phyloP scores from a whole-genome alignment of 2,888 invertebrate genomes.

The Drosophila yooni region DNA sequence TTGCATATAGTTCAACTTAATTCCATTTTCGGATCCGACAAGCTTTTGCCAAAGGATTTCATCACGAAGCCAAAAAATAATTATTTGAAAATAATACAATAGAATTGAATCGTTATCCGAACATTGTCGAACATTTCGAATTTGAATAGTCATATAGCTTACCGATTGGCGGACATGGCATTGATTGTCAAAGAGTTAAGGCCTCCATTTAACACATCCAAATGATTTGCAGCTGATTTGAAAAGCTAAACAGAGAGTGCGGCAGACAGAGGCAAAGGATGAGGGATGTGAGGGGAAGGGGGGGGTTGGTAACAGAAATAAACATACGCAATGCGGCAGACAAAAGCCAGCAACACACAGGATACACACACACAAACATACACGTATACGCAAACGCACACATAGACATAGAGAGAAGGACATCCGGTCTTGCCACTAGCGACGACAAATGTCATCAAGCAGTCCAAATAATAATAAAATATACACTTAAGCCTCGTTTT shows the following conservation, averaged over 20 bases:
- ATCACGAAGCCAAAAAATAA: not conserved
- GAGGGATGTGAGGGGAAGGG: slow-evolving; percentile 2
- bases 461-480: slow-evolving; percentile 80
- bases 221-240: slow-evolving; percentile 63
- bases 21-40: not conserved
- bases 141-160: slow-evolving; percentile 14
- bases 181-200: slow-evolving; percentile 30
- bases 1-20: not conserved
- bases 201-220: slow-evolving; percentile 55
- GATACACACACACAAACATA: slow-evolving; percentile 17
- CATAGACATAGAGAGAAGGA: slow-evolving; percentile 44
- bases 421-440: slow-evolving; percentile 77
- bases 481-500: slow-evolving; percentile 79
- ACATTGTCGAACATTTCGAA: not conserved
- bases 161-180: slow-evolving; percentile 21
- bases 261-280: slow-evolving; percentile 10
- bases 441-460: slow-evolving; percentile 80
- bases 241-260: slow-evolving; percentile 43
- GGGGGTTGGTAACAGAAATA: slow-evolving; percentile 62
- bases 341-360: slow-evolving; percentile 67
- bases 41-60: no score
- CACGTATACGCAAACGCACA: slow-evolving; percentile 7
- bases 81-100: not conserved
- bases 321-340: slow-evolving; percentile 77
- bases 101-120: not conserved